A percentile compares a stretch with the other conserved stretches of the same genome.
Conservation (phyloP, 1,140 invertebrate species). For the Bombus terrestris region DNA sequence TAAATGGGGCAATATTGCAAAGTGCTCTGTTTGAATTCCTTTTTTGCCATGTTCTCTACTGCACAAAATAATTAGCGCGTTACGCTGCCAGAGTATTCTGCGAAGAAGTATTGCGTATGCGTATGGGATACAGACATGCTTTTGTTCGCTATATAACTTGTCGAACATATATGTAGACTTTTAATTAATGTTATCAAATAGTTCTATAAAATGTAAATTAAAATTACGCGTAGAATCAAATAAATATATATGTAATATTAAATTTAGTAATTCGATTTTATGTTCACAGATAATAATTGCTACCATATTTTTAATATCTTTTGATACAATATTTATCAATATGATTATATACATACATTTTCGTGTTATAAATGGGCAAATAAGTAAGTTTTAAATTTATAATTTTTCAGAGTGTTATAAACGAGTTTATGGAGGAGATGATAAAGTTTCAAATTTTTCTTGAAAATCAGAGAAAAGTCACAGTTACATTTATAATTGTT, state of each 20-base stretch:
- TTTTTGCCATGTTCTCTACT: background rate
- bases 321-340: no score
- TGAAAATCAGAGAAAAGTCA: background rate
- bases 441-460: background rate
- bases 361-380: background rate
- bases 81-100: background rate
- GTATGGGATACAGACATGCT: background rate
- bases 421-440: background rate
- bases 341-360: background rate
- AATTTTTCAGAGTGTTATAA: background rate
- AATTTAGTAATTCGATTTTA: background rate
- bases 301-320: no score
- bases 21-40: constrained; percentile 5
- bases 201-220: no score
- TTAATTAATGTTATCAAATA: background rate
- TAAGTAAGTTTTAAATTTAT: background rate
- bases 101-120: background rate
- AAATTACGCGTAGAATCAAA: background rate
- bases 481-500: background rate
- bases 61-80: constrained; percentile 12
- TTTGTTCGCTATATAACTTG: background rate
- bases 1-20: constrained; percentile 15
- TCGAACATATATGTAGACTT: background rate
- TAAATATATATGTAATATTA: background rate
- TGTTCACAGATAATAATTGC: no score